A percentile compares a stretch with the other conserved stretches of the same genome.
These are phyloP conservation scores for Lutjanus erythropterus DNA, from an alignment of 2,113 vertebrate genomes.

Conservation along the genomic window DNA sequence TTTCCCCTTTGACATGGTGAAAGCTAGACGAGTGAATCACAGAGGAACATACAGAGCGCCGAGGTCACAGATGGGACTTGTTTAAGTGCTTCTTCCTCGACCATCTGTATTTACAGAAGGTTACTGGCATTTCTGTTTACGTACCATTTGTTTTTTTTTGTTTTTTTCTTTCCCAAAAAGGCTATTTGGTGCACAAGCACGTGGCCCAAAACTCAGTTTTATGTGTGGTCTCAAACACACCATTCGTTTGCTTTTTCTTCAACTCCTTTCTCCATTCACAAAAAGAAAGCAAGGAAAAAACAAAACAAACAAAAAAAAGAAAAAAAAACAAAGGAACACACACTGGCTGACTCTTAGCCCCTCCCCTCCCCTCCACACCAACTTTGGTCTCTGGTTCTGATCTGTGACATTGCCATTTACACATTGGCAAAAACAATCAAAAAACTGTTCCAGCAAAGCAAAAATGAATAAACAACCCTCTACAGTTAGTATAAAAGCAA, in stretches of 20 bases:
- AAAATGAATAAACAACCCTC: not conserved
- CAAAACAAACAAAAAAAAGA: slow-evolving; percentile 11
- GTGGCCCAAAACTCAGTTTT: slow-evolving; percentile 57
- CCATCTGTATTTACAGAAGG: slow-evolving; percentile 35
- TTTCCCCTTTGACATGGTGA: too few species aligned
- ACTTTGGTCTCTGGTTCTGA: slow-evolving; percentile 83
- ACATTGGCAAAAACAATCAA: slow-evolving; percentile 37
- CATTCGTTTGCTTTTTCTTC: slow-evolving; percentile 39
- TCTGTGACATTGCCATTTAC: slow-evolving; percentile 64
- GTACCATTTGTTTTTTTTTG: slow-evolving; percentile 76
- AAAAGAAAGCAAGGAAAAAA: too few species aligned
- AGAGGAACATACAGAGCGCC: not conserved
- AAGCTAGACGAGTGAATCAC: not conserved
- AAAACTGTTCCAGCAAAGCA: slow-evolving; percentile 32
- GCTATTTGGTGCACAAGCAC: slow-evolving; percentile 49
- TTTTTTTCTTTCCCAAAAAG: too few species aligned
- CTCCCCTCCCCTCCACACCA: slow-evolving; percentile 43
- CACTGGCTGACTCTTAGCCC: slow-evolving; percentile 16
- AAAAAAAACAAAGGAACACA: not conserved
- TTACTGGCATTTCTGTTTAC: not conserved
- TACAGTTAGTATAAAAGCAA: slow-evolving; percentile 41
- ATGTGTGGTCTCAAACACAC: slow-evolving; percentile 73
- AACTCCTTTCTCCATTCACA: slow-evolving; percentile 28
- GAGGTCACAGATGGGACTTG: slow-evolving; percentile 27
- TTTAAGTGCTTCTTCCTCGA: slow-evolving; percentile 42